Conservation (phyloP, 1,140 invertebrate genomes). For the Neodiprion lecontei region DNA sequence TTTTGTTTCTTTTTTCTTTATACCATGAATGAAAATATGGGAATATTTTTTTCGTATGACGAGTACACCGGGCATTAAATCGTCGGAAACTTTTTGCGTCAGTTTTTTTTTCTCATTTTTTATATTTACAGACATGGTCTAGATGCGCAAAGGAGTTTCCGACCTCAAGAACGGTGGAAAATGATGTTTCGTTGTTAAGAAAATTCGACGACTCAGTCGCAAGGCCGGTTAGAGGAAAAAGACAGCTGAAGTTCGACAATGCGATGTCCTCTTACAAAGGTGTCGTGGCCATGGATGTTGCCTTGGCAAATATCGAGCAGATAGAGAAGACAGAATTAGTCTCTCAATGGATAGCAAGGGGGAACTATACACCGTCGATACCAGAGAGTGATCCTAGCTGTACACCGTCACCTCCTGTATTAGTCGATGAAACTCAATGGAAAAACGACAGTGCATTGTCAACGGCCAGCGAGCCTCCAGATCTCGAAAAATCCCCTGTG, state of each 20-base stretch:
- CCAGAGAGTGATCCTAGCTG: background rate
- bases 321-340: background rate
- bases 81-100: background rate
- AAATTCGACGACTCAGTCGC: no score
- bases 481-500: no score
- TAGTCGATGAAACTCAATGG: no score
- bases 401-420: no score
- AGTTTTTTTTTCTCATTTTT: background rate
- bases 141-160: background rate
- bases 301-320: background rate
- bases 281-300: background rate
- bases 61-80: no score
- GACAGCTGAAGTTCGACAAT: background rate
- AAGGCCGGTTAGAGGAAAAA: background rate
- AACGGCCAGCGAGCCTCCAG: no score
- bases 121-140: background rate
- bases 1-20: no score
- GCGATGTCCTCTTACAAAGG: background rate
- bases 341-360: background rate
- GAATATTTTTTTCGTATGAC: no score
- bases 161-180: background rate
- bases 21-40: no score
- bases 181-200: no score
- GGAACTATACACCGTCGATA: background rate
- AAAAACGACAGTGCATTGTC: no score